These are phyloP conservation scores for Capreolus pygargus DNA, from an alignment of 2,113 vertebrate genomes.

Conservation along the genomic window DNA sequence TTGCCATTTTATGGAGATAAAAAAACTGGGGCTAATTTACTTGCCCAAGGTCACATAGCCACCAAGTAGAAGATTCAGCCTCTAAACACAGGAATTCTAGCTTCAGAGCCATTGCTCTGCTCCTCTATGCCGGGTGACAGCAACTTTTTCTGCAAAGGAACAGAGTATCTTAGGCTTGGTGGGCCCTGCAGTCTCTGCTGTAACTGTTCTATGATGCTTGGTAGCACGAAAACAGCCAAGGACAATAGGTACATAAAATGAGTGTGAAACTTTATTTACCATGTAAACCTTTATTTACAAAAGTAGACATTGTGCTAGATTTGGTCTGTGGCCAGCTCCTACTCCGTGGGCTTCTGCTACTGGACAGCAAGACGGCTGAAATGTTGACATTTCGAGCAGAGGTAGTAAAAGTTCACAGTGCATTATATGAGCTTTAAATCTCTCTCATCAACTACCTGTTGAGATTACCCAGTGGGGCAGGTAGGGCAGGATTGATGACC, in stretches of 20 bases:
- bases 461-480: neutral
- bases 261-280: neutral
- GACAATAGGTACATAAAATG: neutral
- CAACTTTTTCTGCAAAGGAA: neutral
- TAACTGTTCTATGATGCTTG: neutral
- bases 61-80: neutral
- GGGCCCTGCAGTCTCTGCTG: neutral
- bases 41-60: neutral
- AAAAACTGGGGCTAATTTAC: neutral
- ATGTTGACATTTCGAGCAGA: neutral
- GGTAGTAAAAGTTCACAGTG: neutral
- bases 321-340: neutral
- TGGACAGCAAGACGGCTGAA: neutral
- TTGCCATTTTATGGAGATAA: neutral
- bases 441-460: neutral
- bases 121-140: neutral
- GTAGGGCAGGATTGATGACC: neutral
- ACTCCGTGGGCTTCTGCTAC: neutral
- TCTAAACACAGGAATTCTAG: neutral
- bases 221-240: neutral
- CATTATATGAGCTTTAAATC: neutral
- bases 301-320: neutral
- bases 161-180: neutral
- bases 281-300: neutral
- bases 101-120: neutral